Evolutionary conservation across 2,797 vertebrate genomes (phyloP).

Genomic region (Forpus xanthops): DNA sequence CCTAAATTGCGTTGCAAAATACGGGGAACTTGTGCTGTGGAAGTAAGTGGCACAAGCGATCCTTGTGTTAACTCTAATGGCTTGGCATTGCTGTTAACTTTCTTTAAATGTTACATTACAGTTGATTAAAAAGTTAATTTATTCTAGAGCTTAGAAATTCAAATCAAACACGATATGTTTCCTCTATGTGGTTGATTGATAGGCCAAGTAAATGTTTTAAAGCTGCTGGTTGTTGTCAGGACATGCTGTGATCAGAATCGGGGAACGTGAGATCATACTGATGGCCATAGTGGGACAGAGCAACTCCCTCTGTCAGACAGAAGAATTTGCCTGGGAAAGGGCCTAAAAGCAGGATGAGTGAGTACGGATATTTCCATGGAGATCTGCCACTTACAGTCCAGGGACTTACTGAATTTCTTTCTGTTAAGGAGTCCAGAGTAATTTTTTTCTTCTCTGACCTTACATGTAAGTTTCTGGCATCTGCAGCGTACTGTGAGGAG

Average conservation of each 20-base stretch:
- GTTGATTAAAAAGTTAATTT: not conserved
- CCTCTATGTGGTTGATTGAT: not conserved
- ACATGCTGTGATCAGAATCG: not conserved
- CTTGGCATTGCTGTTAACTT: not conserved
- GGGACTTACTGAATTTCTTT: not conserved
- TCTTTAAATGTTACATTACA: not conserved
- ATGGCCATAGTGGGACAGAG: accelerated
- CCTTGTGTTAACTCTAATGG: not conserved
- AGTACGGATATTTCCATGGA: not conserved
- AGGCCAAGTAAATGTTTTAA: not conserved
- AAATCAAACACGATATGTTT: not conserved
- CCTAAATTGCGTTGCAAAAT: not conserved
- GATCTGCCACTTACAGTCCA: not conserved
- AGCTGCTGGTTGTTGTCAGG: conserved; percentile 2
- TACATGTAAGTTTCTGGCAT: not conserved
- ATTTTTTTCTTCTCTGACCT: not conserved
- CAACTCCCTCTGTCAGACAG: not conserved
- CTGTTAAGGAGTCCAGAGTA: not conserved
- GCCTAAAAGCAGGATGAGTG: not conserved
- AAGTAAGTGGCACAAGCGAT: not conserved
- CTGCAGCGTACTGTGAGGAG: not conserved
- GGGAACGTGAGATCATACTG: not conserved
- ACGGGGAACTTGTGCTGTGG: not conserved
- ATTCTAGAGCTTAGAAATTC: not conserved
- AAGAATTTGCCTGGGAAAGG: not conserved